Base-by-base conservation (phyloP, 2,113 vertebrate genomes). In the Xyliphius kryptos region DNA sequence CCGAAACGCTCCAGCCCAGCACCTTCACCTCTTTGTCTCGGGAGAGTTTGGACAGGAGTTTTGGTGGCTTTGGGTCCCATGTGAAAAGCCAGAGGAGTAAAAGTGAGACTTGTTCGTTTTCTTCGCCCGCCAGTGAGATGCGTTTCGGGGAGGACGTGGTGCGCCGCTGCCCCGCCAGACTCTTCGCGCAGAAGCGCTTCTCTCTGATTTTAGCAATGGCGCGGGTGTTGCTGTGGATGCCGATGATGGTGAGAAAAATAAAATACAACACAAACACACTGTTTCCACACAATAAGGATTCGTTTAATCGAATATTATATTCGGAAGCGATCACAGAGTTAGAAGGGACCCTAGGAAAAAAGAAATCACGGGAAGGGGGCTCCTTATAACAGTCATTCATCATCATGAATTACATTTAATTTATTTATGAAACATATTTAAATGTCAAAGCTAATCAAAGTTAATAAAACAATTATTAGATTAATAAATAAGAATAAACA, bases 231-330 rank as follows among this genome's bases (percentile, higher is more conserved):
- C 83, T 99, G 11, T 98, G 96, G 96, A 94, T 97, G 76, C 96
- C 96, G 2, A 90, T 95, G 85, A 99, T 99, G 96, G 94, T 99
- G 88, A 96, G 83, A 67, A n/a, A 67, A 51, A n/a, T n/a, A n/a
- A n/a, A n/a, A n/a, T n/a, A n/a, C n/a, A n/a, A n/a, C n/a, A n/a
- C n/a, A n/a, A n/a, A n/a, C n/a, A n/a, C n/a, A n/a, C n/a, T n/a
- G n/a, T n/a, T n/a, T n/a, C n/a, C n/a, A n/a, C n/a, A n/a, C n/a
- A n/a, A n/a, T n/a, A n/a, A n/a, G n/a, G n/a, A n/a, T n/a, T n/a
- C n/a, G n/a, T n/a, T n/a, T n/a, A n/a, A n/a, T n/a, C n/a, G n/a
- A n/a, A n/a, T n/a, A n/a, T n/a, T n/a, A n/a, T n/a, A n/a, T n/a
- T n/a, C n/a, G n/a, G n/a, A n/a, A n/a, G n/a, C n/a, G n/a, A n/a